Percentiles rank a stretch among this genome's conserved stretches.
phyloP scores from a whole-genome alignment of 2,888 invertebrate species.

The Ypsolopha scabrella region DNA sequence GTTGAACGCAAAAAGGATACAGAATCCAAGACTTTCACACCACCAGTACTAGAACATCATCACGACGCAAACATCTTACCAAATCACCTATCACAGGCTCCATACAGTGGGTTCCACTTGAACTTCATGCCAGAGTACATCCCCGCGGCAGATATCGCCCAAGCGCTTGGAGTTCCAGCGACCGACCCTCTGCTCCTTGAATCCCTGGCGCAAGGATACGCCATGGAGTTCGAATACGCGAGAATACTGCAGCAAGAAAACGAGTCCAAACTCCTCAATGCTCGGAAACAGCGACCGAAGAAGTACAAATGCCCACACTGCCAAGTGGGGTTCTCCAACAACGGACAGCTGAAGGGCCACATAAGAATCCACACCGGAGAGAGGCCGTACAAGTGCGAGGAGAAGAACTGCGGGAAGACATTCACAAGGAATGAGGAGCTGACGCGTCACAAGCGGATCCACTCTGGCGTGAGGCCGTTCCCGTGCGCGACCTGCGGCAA shows the following conservation, averaged over 20 bases:
- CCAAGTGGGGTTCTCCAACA: constrained; percentile 92
- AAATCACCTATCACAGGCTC: constrained; percentile 3
- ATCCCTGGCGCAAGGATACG: constrained; percentile 65
- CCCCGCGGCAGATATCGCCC: constrained; percentile 51
- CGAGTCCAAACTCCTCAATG: constrained; percentile 74
- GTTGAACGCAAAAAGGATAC: background rate
- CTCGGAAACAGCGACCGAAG: constrained; percentile 85
- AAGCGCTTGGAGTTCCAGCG: constrained; percentile 55
- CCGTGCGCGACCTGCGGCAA: constrained; percentile 91
- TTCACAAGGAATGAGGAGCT: constrained; percentile 94
- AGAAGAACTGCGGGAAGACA: constrained; percentile 86
- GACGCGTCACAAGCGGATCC: constrained; percentile 91
- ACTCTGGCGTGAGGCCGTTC: constrained; percentile 88
- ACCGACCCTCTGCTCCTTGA: constrained; percentile 59
- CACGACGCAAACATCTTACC: constrained; percentile 6
- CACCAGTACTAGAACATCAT: background rate
- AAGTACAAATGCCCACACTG: constrained; percentile 93
- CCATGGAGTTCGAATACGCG: constrained; percentile 78
- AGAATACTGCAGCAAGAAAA: constrained; percentile 79
- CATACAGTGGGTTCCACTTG: constrained; percentile 20
- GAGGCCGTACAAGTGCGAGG: constrained; percentile 89
- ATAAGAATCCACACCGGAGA: constrained; percentile 94
- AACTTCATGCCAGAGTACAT: constrained; percentile 44
- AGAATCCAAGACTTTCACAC: background rate
- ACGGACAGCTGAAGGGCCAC: constrained; percentile 92